These are phyloP conservation scores for Exephanes ischioxanthus DNA, from an alignment of 2,888 invertebrate species.

Conservation along the genomic window DNA sequence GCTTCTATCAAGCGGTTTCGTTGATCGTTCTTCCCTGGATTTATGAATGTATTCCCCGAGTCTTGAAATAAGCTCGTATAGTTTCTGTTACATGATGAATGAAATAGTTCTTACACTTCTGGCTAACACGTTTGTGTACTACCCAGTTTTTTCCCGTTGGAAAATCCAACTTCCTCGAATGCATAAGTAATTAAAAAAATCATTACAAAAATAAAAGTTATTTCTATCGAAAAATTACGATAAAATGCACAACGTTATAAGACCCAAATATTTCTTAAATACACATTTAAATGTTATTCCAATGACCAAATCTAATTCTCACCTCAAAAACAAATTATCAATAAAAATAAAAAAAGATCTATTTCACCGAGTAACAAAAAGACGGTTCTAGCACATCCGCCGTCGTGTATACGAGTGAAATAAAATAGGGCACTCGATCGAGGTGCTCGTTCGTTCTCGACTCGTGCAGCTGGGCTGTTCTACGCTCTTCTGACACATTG, in stretches of 20 bases:
- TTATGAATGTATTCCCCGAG: no score
- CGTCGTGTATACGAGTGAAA: conserved; percentile 28
- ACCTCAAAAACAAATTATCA: neutral
- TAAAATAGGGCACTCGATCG: conserved; percentile 68
- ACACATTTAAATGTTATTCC: no score
- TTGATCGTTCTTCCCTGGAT: no score
- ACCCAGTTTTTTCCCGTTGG: conserved; percentile 47
- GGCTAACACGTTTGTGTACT: neutral
- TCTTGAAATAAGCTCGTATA: neutral
- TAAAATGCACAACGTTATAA: no score
- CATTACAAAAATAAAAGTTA: neutral
- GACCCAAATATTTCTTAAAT: no score
- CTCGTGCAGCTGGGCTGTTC: conserved; percentile 62
- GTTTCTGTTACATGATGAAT: no score
- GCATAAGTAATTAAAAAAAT: neutral
- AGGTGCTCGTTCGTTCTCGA: conserved; percentile 68
- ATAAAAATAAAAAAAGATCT: neutral
- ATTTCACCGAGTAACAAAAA: neutral
- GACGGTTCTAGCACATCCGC: neutral
- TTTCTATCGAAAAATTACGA: neutral
- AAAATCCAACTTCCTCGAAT: conserved; percentile 47
- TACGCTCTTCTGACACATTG: conserved; percentile 69
- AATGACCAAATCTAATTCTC: no score
- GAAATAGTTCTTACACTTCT: neutral
- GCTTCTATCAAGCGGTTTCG: no score